Base-by-base conservation (phyloP, 2,888 invertebrate species). In the Drosophila antonietae region DNA sequence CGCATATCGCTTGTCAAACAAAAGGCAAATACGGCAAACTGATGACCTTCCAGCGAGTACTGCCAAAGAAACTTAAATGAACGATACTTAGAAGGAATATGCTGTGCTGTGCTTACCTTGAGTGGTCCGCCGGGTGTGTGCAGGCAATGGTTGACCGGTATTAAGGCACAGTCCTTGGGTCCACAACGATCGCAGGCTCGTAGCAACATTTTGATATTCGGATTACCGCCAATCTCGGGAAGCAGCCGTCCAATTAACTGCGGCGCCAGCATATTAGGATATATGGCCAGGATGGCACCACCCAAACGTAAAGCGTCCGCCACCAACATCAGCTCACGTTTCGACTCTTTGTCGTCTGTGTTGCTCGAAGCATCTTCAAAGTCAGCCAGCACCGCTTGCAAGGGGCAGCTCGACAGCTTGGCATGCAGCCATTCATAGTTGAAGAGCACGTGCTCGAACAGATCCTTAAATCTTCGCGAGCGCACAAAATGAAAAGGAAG, bases 51-150 rank as follows among this genome's bases (percentile, higher is more conserved):
- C 51, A 99, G 93, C 0, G 99, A 99, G 91, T 98, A 99, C 96
- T 97, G 93, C 96, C 92, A 8, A 93, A 65, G 9, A 7, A 6
- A 51, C 6, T 47, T 7, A 2, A 18, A 14, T 41, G 12, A 63
- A 28, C 3, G 14, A 14, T 6, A 10, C 15, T 20, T 9, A 3
- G 12, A 39, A 47, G 15, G 4, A 4, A 15, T 15, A 15, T 2
- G 20, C 9, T 2, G 12, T 46, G 10, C 20, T 4, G 9, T 46
- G 10, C 20, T 4, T 4, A 97, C 97, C 94, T 99, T 99, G 7
- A 99, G 93, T 0, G 99, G 99, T 2, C 99, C 99, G 51, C 99
- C 99, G n/a, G 99, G 99, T 1, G 99, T 99, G 91, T 99, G 99
- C 73, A 99, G 94, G 88, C 98, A 99, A 92, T 99, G 99, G 92